These are phyloP conservation scores for Andricus curvator DNA, from an alignment of 2,888 invertebrate species.

Conservation along the genomic window DNA sequence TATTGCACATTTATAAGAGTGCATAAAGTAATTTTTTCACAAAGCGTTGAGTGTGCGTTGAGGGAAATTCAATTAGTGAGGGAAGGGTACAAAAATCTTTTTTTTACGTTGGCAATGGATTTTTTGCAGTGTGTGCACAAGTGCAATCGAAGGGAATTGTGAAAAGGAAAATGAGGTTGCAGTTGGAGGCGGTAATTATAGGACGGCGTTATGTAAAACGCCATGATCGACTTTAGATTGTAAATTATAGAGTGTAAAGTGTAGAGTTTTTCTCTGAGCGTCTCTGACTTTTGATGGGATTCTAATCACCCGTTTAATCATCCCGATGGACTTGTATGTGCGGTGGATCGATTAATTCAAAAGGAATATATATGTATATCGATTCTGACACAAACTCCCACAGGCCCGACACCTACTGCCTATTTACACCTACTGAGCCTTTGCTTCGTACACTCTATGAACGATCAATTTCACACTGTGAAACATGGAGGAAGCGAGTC, in stretches of 20 bases:
- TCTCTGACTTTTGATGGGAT: conserved; percentile 36
- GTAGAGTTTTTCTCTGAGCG: conserved; percentile 4
- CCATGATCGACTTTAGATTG: conserved; percentile 1
- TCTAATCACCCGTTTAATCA: conserved; percentile 39
- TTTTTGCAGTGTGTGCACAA: background rate
- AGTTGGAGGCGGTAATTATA: conserved; percentile 28
- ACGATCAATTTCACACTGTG: conserved; percentile 38
- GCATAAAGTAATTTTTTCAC: background rate
- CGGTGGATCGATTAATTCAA: conserved; percentile 34
- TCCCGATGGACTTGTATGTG: conserved; percentile 32
- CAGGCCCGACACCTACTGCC: conserved; percentile 33
- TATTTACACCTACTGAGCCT: conserved; percentile 29
- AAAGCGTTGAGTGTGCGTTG: background rate
- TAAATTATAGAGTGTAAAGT: background rate
- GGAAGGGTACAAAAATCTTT: background rate
- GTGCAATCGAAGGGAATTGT: conserved; percentile 13
- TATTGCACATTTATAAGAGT: background rate
- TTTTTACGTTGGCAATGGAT: background rate
- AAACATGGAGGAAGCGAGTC: conserved; percentile 31
- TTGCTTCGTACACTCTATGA: conserved; percentile 4
- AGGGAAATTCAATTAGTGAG: background rate
- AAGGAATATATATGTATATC: conserved; percentile 16
- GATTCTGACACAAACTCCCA: background rate
- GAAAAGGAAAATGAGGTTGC: conserved; percentile 29
- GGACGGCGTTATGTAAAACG: conserved; percentile 15